Evolutionary conservation across 2,888 invertebrate species (phyloP).

Genomic region (Cryptus armator): DNA sequence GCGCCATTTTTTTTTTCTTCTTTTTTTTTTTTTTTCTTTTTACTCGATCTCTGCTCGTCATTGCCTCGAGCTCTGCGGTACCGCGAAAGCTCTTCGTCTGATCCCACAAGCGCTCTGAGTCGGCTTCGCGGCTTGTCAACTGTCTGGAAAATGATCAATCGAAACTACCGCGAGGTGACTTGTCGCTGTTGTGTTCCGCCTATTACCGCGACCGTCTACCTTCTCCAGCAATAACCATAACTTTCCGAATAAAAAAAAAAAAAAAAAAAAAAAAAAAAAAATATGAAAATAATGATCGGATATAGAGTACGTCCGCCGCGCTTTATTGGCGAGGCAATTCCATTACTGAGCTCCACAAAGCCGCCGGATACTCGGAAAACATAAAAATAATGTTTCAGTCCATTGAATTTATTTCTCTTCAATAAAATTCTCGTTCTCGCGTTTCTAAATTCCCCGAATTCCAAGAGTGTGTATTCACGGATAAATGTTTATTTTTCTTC

Average conservation of each 20-base stretch:
- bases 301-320: too few species aligned
- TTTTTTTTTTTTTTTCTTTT: conserved; percentile 19
- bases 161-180: conserved; percentile 49
- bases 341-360: too few species aligned
- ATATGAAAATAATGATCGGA: not conserved
- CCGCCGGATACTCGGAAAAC: too few species aligned
- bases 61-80: conserved; percentile 31
- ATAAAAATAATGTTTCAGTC: too few species aligned
- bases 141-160: conserved; percentile 66
- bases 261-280: not conserved
- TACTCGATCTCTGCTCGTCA: not conserved
- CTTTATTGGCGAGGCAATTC: too few species aligned
- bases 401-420: too few species aligned
- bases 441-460: too few species aligned
- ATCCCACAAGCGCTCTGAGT: conserved; percentile 27
- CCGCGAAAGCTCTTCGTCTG: conserved; percentile 7
- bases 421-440: too few species aligned
- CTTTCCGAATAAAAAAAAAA: not conserved
- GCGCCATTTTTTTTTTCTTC: not conserved
- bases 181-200: conserved; percentile 13
- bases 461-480: too few species aligned
- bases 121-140: conserved; percentile 64
- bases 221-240: not conserved
- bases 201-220: not conserved
- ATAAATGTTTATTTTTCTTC: not conserved